Base-by-base conservation (phyloP, 2,113 vertebrate genomes). In the Arvicanthis niloticus region DNA sequence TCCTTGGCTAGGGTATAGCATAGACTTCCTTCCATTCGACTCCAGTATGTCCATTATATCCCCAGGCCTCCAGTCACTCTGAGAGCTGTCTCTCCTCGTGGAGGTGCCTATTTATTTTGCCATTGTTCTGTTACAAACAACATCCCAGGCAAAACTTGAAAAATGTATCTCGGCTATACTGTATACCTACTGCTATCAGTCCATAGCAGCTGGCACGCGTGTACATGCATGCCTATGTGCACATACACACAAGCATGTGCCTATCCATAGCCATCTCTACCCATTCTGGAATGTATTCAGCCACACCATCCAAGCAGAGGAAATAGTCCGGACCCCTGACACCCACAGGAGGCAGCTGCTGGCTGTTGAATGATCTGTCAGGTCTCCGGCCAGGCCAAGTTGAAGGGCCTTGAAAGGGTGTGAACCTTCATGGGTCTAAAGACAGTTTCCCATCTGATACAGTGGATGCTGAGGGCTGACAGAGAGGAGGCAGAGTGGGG, bases 361-460 rank as follows among this genome's bases (percentile, higher is more conserved):
- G 24, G 34, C 77, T 87, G 6, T 65, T 78, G 93, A 87, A 11
- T 77, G 40, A 68, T 24, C 56, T 2, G 5, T 88, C 82, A 24
- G 34, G 75, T 88, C 42, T 88, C 84, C 11, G n/a, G 81, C 82
- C 89, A 73, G n/a, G 81, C 82, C 89, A 73, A 93, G 40, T 56
- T 34, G n/a, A 67, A 45, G 37, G 4, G 3, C 51, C 76, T 75
- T 40, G 48, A 73, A 88, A 45, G 48, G 29, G 80, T 42, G 24
- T 93, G 37, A 75, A 42, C 56, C 26, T 80, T 5, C 58, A 31
- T 9, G 40, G 21, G 16, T 58, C 53, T 75, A 58, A 73, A 92
- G 58, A 40, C 58, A 42, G 37, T 31, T 75, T 58, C 48, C 10
- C 16, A n/a, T 89, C 62, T 80, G 2, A 19, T 24, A 19, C 17